Percentiles rank a stretch among this genome's conserved stretches.
Evolutionary conservation across 23 tunicate species (phyloP).

Genomic region (Ciona savignyi): DNA sequence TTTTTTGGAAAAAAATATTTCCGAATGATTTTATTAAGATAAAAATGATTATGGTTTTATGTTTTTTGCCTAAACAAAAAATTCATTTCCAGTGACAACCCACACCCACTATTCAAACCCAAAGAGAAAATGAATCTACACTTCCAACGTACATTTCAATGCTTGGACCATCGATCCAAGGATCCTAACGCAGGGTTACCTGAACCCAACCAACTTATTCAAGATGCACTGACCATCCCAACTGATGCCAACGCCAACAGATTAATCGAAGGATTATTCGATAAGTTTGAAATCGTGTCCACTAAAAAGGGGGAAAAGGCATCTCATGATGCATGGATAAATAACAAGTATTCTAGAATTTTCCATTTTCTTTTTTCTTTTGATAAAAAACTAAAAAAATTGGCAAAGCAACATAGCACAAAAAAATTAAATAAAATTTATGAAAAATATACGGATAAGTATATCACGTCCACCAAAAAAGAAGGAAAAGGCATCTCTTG

Average conservation of each 20-base stretch:
- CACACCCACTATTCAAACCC: conserved; percentile 28
- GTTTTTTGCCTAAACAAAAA: neutral
- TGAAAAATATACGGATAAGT: no score
- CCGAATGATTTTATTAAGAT: no score
- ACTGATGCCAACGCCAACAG: neutral
- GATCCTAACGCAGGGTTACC: conserved; percentile 4
- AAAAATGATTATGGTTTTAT: neutral
- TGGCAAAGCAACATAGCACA: no score
- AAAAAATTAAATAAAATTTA: no score
- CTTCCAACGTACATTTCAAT: conserved; percentile 48
- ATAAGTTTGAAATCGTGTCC: neutral
- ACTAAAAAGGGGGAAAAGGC: neutral
- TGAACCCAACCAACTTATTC: neutral
- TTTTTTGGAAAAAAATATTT: neutral
- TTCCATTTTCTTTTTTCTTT: no score
- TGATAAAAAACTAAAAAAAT: no score
- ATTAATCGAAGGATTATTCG: neutral
- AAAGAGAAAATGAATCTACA: conserved; percentile 58
- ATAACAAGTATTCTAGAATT: neutral
- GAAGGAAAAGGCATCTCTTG: no score
- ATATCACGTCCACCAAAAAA: no score
- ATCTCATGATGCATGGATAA: neutral
- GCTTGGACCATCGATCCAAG: conserved; percentile 33
- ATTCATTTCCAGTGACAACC: neutral
- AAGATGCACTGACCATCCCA: neutral